Percentiles rank a stretch among this genome's conserved stretches.
Conservation (phyloP, 2,113 vertebrate genomes). For the Clarias magur region DNA sequence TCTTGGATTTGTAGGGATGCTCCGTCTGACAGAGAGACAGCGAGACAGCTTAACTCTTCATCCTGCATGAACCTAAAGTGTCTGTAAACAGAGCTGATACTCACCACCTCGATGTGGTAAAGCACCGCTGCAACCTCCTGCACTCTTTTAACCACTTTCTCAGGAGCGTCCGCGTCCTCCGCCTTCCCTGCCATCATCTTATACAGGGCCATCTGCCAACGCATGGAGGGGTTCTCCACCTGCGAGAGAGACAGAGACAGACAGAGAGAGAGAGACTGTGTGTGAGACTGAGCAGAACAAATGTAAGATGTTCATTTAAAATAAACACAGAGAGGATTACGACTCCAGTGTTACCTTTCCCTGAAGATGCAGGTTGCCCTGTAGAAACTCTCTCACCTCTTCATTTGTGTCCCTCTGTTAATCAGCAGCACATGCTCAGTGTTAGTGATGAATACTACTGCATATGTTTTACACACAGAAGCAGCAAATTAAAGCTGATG, state of each 20-base stretch:
- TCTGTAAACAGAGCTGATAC: neutral
- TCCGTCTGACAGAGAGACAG: slow-evolving; percentile 73
- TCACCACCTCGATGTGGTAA: slow-evolving; percentile 87
- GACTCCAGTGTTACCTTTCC: slow-evolving; percentile 80
- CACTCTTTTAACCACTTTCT: slow-evolving; percentile 88
- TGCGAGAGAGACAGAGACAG: slow-evolving; percentile 53
- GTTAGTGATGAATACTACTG: neutral
- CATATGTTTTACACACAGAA: neutral
- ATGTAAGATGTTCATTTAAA: neutral
- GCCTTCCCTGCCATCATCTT: slow-evolving; percentile 86
- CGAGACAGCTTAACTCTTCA: neutral
- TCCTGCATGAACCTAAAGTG: neutral
- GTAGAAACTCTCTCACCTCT: slow-evolving; percentile 90
- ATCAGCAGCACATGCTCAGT: neutral
- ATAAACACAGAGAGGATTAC: neutral
- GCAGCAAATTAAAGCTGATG: neutral
- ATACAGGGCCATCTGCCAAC: slow-evolving; percentile 94
- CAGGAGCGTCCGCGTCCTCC: slow-evolving; percentile 82
- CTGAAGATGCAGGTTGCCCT: slow-evolving; percentile 90
- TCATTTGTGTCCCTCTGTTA: slow-evolving; percentile 93
- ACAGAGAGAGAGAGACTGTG: neutral
- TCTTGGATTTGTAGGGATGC: slow-evolving; percentile 92
- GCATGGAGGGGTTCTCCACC: slow-evolving; percentile 89
- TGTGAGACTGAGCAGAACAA: neutral
- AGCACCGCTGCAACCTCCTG: slow-evolving; percentile 91